Conservation (phyloP, 2,888 invertebrate species). For the Lymantria dispar region DNA sequence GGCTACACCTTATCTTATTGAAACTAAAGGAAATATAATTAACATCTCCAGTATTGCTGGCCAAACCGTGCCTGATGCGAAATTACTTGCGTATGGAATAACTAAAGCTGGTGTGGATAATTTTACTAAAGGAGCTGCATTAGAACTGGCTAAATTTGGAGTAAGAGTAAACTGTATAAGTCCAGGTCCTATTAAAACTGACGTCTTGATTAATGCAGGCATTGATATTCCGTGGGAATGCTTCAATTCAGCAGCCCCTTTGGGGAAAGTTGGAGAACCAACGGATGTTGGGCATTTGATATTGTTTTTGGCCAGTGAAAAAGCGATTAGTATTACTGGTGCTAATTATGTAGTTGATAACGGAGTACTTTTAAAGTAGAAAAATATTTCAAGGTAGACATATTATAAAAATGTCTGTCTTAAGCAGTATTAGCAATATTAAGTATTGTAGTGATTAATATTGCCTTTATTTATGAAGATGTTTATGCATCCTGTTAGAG, state of each 20-base stretch:
- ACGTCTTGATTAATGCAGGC: conserved; percentile 60
- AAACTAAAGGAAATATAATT: conserved; percentile 44
- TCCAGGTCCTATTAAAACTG: conserved; percentile 40
- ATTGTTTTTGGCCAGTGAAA: conserved; percentile 40
- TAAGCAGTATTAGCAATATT: too few relatives aligned
- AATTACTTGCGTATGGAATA: conserved; percentile 78
- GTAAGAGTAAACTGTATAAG: conserved; percentile 37
- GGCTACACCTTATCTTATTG: conserved; percentile 37
- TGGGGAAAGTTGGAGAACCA: conserved; percentile 34
- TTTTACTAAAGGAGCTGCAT: conserved; percentile 87
- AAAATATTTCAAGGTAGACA: background rate
- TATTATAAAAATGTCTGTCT: too few relatives aligned
- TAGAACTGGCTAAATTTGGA: conserved; percentile 55
- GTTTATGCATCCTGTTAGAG: too few relatives aligned
- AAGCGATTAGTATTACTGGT: conserved; percentile 39
- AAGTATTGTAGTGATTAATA: too few relatives aligned
- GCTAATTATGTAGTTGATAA: conserved; percentile 39
- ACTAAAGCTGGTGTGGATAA: conserved; percentile 91
- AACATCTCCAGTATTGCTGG: conserved; percentile 45
- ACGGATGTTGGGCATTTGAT: conserved; percentile 40
- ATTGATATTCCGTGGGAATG: conserved; percentile 73
- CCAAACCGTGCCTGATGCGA: conserved; percentile 4
- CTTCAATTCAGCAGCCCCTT: conserved; percentile 17
- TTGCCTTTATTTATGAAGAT: too few relatives aligned
- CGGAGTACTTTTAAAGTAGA: conserved; percentile 53